Percentiles rank a stretch among this genome's conserved stretches.
Conservation (phyloP, 2,113 vertebrate genomes). For the Leptodactylus fuscus region DNA sequence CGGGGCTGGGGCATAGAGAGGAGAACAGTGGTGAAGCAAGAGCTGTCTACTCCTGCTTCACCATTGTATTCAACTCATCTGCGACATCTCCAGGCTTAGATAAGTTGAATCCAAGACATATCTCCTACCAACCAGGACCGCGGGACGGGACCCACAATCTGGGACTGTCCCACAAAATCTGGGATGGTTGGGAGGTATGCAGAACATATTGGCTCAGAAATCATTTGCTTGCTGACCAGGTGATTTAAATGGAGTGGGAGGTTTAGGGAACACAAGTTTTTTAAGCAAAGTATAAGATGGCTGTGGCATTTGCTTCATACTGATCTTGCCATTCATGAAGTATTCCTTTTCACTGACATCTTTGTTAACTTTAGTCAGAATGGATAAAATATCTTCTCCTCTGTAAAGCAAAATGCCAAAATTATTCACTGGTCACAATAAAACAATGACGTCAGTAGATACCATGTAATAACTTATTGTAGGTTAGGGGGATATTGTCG, state of each 20-base stretch:
- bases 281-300: slow-evolving; percentile 79
- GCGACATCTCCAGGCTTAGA: too few relatives aligned
- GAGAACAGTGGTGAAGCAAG: too few relatives aligned
- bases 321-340: fast-evolving
- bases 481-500: too few relatives aligned
- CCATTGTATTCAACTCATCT: too few relatives aligned
- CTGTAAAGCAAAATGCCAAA: slow-evolving; percentile 66
- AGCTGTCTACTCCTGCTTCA: too few relatives aligned
- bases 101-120: too few relatives aligned
- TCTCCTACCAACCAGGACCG: too few relatives aligned
- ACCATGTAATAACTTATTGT: too few relatives aligned
- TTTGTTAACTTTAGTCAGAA: slow-evolving; percentile 86
- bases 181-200: too few relatives aligned
- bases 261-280: slow-evolving; percentile 81
- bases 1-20: too few relatives aligned
- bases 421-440: neutral
- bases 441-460: neutral
- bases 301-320: slow-evolving; percentile 86
- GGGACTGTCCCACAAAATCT: too few relatives aligned
- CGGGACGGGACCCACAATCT: too few relatives aligned
- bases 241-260: slow-evolving; percentile 53
- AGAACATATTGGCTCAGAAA: neutral
- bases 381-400: slow-evolving; percentile 79
- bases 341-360: slow-evolving; percentile 77
- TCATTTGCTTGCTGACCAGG: neutral